Evolutionary conservation across 2,888 invertebrate genomes (phyloP).

Genomic region (Folsomia candida): DNA sequence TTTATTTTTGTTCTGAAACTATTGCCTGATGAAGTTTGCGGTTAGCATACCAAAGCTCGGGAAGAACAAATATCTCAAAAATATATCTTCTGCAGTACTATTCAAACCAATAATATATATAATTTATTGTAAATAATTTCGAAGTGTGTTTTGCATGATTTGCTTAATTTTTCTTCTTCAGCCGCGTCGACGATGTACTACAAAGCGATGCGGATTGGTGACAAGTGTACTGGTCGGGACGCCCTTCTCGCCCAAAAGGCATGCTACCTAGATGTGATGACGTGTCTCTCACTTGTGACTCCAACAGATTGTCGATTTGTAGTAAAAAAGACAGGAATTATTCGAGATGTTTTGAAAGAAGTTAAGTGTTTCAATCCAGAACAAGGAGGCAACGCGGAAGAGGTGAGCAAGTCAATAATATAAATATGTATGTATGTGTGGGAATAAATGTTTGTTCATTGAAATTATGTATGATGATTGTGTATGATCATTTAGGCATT

Average conservation of each 20-base stretch:
- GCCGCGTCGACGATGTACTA: slow-evolving; percentile 46
- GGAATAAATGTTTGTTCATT: too few species aligned
- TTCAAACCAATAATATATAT: not conserved
- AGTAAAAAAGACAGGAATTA: slow-evolving; percentile 38
- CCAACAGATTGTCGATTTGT: slow-evolving; percentile 33
- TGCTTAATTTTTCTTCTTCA: slow-evolving; percentile 17
- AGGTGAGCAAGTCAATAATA: slow-evolving; percentile 24
- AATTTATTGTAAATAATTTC: not conserved
- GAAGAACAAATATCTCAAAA: too few species aligned
- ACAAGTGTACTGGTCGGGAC: slow-evolving; percentile 42
- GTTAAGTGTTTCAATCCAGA: slow-evolving; percentile 3
- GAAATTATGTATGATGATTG: too few species aligned
- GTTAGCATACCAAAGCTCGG: too few species aligned
- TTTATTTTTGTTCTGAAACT: not conserved
- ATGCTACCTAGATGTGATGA: slow-evolving; percentile 46
- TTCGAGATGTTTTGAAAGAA: slow-evolving; percentile 1
- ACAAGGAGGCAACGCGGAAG: slow-evolving; percentile 15
- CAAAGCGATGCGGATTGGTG: slow-evolving; percentile 45
- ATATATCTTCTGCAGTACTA: not conserved
- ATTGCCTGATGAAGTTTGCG: too few species aligned
- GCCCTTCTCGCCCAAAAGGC: slow-evolving; percentile 43
- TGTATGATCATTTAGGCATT: too few species aligned
- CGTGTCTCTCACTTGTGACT: slow-evolving; percentile 42
- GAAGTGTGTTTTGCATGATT: not conserved
- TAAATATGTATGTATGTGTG: too few species aligned